Evolutionary conservation across 2,797 vertebrate genomes (phyloP), one percentile per base, ranked within the genome.

Genomic region (Siniperca undulata): DNA sequence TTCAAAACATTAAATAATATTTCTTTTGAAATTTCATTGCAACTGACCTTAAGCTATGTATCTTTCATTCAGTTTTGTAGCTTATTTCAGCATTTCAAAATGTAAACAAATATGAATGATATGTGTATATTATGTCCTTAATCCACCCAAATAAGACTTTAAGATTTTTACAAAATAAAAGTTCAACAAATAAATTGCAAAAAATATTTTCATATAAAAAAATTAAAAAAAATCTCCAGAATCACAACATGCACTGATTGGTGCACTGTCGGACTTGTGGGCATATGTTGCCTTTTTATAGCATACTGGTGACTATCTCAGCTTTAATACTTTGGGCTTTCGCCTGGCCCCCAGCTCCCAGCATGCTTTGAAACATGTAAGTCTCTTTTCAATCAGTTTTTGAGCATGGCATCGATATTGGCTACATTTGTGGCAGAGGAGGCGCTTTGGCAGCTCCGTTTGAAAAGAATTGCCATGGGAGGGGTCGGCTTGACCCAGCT

Each of bases 281-380:
- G 90, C 88, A 92, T 92, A 91, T 95, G 92, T 81, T 90, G 90
- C 88, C 89, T 94, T 93, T 94, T 94, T 93, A 89, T 91, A 93
- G 94, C 91, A 88, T 92, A 91, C 92, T 94, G 92, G 90, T 95
- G 91, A 93, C 90, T 90, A 91, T 95, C 93, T 95, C 85, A 91
- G 94, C 94, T 94, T 91, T 96, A 95, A 95, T 95, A 94, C 94
- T 95, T 93, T 96, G 94, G 94, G 94, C 89, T 94, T 92, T 81
- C 80, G 95, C 95, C 95, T 94, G 93, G 93, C 94, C 95, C 94
- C 94, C 90, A 93, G 94, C 91, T 96, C 95, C 95, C 95, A 94
- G 93, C 93, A 95, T 95, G 95, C 95, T 95, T 96, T 96, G 95
- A 96, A 96, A 96, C 94, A 91, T 96, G 94, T 94, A 96, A 96